Base-by-base conservation (phyloP, 37 sponge, comb jelly and placozoan genomes). In the Spongilla lacustris region DNA sequence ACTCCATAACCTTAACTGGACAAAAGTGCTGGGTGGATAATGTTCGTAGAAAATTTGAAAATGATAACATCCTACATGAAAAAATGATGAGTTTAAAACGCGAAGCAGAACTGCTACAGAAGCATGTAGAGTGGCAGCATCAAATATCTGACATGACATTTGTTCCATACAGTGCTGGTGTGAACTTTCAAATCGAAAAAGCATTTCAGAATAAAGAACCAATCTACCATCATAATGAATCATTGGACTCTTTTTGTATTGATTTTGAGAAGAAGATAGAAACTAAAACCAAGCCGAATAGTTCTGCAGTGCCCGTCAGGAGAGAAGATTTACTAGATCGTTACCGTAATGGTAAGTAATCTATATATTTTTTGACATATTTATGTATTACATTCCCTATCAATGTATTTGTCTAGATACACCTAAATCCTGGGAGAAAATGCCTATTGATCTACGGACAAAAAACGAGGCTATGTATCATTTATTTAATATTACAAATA, bases 141-240 rank as follows among this genome's bases (percentile, higher is more conserved):
- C 87, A 31, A 49, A 72, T 72, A 19, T 73, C 77, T 31, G 36
- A 49, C 67, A 76, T 77, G 2, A 3, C 24, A 14, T 36, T 76
- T n/a, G 77, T 49, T 19, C 78, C 81, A 30, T 91, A 91, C 77
- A 83, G 69, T 69, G 19, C 24, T 24, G 25, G 5, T 0, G 36
- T 46, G 2, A 91, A 91, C 67, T 75, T 50, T 71, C 73, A 86
- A 30, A 85, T 91, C 48, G 91, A 91, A 67, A 24, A 36, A 28
- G 90, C 85, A n/a, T 85, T 68, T 50, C 75, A 80, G 9, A 3
- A 66, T 9, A 74, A 85, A 0, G 66, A 85, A 27, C 38, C 28
- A 46, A 29, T 2, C 0, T 73, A 73, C 27, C 49, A 38, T 26
- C 36, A 37, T 70, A 10, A 25, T n/a, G 36, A 30, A 14, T 27